Conservation (phyloP, 2,113 vertebrate species). For the Ictalurus punctatus region DNA sequence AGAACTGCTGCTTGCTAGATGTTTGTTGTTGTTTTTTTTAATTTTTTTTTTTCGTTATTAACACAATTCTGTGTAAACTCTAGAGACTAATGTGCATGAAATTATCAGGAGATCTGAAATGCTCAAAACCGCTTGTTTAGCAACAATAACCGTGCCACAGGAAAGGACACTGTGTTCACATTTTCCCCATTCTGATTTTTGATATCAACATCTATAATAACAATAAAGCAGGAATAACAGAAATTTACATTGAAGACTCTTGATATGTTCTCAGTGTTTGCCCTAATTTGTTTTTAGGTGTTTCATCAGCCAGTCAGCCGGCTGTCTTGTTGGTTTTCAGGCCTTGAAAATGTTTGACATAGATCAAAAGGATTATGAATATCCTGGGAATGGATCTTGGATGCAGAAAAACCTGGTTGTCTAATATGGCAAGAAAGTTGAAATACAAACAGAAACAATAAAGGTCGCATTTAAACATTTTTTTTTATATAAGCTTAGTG, state of each 20-base stretch:
- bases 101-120: not conserved
- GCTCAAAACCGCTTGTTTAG: not conserved
- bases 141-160: not conserved
- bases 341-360: not conserved
- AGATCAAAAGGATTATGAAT: not conserved
- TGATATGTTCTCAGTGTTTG: not conserved
- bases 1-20: not conserved
- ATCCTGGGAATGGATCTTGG: not conserved
- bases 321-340: not conserved
- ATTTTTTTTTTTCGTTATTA: no score
- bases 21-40: no score
- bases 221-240: not conserved
- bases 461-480: not conserved
- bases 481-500: not conserved
- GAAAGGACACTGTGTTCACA: not conserved
- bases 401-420: not conserved
- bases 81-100: not conserved
- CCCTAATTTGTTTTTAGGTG: not conserved
- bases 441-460: not conserved
- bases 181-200: not conserved
- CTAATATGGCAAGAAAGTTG: not conserved
- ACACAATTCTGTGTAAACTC: not conserved
- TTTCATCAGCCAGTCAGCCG: not conserved
- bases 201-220: not conserved
- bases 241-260: not conserved